A percentile compares a stretch with the other conserved stretches of the same genome.
phyloP scores from a whole-genome alignment of 2,888 invertebrate genomes.

The Crioceris asparagi region DNA sequence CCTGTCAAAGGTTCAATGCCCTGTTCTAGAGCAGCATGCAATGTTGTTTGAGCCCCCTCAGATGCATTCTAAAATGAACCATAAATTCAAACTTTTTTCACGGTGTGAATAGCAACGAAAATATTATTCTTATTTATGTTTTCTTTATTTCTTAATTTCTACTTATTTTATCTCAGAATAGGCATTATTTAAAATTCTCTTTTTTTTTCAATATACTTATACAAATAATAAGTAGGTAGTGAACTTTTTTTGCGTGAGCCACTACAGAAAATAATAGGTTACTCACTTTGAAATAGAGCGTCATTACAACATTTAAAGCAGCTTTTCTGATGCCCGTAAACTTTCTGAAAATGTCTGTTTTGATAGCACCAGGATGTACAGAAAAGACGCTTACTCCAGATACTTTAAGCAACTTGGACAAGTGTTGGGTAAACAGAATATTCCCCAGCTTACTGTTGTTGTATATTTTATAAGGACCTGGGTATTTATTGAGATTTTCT shows the following conservation, averaged over 20 bases:
- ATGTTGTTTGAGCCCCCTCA: constrained; percentile 21
- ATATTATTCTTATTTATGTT: too few species aligned
- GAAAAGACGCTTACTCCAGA: constrained; percentile 22
- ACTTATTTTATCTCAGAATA: too few species aligned
- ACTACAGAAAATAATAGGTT: too few species aligned
- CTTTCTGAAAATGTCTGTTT: constrained; percentile 16
- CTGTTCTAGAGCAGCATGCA: constrained; percentile 16
- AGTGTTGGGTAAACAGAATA: constrained; percentile 22
- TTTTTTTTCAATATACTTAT: too few species aligned
- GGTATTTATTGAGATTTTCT: constrained; percentile 17
- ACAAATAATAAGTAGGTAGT: too few species aligned
- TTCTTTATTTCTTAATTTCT: too few species aligned
- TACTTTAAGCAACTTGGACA: constrained; percentile 21
- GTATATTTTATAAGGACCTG: constrained; percentile 15
- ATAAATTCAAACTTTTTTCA: too few species aligned
- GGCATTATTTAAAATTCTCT: too few species aligned
- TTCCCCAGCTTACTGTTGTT: constrained; percentile 24
- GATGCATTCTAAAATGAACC: constrained; percentile 20
- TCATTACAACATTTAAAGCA: constrained; percentile 10
- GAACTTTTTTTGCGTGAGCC: too few species aligned
- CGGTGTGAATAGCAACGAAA: too few species aligned
- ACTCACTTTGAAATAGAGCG: constrained; percentile 17
- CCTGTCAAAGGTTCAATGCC: constrained; percentile 17
- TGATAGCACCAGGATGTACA: constrained; percentile 26
- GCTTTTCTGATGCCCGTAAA: constrained; percentile 9